These are phyloP conservation scores for Phyllopteryx taeniolatus DNA, from an alignment of 2,113 vertebrate species.

Conservation along the genomic window DNA sequence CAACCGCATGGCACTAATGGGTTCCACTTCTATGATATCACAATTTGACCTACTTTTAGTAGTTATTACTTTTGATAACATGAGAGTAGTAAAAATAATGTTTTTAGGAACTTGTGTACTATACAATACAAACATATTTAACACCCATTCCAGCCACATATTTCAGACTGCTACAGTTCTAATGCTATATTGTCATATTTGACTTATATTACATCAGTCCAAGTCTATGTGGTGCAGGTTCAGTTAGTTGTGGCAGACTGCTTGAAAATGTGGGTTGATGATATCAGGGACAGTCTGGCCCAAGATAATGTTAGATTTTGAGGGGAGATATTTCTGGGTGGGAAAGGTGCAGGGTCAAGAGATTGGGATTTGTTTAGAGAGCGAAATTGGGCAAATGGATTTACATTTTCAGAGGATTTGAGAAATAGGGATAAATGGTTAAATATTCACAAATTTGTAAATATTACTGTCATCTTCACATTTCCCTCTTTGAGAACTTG, in stretches of 20 bases:
- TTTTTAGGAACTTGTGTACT: slow-evolving; percentile 7
- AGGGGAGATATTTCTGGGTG: slow-evolving; percentile 59
- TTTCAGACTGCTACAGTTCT: neutral
- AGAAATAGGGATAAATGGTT: slow-evolving; percentile 45
- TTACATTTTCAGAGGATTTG: slow-evolving; percentile 26
- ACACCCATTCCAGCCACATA: slow-evolving; percentile 7
- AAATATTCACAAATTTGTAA: slow-evolving; percentile 49
- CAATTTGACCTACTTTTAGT: slow-evolving; percentile 48
- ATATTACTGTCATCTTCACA: slow-evolving; percentile 53
- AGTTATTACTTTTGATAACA: slow-evolving; percentile 19
- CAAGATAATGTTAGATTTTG: slow-evolving; percentile 58
- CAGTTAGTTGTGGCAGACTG: slow-evolving; percentile 55
- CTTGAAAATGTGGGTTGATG: slow-evolving; percentile 52
- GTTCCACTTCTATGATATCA: slow-evolving; percentile 39
- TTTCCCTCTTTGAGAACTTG: slow-evolving; percentile 41
- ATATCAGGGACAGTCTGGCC: slow-evolving; percentile 60
- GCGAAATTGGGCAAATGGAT: slow-evolving; percentile 42
- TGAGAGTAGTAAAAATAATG: slow-evolving; percentile 18
- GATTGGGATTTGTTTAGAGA: slow-evolving; percentile 47
- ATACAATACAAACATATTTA: neutral
- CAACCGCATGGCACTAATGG: slow-evolving; percentile 45
- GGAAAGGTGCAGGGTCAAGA: slow-evolving; percentile 47
- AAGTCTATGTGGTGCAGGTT: slow-evolving; percentile 7
- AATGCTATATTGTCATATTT: neutral
- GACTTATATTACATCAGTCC: slow-evolving; percentile 12